Evolutionary conservation across 2,888 invertebrate species (phyloP).

Genomic region (Achlya flavicornis): DNA sequence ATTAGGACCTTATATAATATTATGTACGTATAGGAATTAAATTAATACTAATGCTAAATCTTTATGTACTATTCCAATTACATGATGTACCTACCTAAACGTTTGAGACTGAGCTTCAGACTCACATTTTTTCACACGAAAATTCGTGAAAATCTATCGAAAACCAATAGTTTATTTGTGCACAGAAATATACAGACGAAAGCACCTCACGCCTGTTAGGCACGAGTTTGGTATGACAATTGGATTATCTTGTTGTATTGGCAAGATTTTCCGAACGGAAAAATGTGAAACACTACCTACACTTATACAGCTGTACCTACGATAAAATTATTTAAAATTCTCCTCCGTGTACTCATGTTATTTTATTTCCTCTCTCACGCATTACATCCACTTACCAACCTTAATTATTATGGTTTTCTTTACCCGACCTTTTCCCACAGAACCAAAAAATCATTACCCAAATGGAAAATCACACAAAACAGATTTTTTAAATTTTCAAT

Average conservation of each 20-base stretch:
- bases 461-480: not conserved
- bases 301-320: not conserved
- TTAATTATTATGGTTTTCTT: constrained; percentile 2
- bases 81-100: too few relatives aligned
- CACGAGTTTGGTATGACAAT: constrained; percentile 71
- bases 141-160: constrained; percentile 23
- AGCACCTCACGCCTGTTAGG: constrained; percentile 68
- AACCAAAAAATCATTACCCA: not conserved
- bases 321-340: not conserved
- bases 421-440: not conserved
- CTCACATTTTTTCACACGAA: not conserved
- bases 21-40: too few relatives aligned
- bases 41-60: too few relatives aligned
- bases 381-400: not conserved
- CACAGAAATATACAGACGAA: constrained; percentile 57
- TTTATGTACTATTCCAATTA: too few relatives aligned
- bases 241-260: constrained; percentile 71
- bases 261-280: constrained; percentile 45
- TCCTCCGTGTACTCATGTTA: not conserved
- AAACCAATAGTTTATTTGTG: constrained; percentile 28
- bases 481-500: constrained; percentile 32
- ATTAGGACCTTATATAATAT: too few relatives aligned
- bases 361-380: not conserved
- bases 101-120: not conserved
- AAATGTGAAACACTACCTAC: constrained; percentile 18